Evolutionary conservation across 1,140 invertebrate species (phyloP).

Genomic region (Bombus waltoni): DNA sequence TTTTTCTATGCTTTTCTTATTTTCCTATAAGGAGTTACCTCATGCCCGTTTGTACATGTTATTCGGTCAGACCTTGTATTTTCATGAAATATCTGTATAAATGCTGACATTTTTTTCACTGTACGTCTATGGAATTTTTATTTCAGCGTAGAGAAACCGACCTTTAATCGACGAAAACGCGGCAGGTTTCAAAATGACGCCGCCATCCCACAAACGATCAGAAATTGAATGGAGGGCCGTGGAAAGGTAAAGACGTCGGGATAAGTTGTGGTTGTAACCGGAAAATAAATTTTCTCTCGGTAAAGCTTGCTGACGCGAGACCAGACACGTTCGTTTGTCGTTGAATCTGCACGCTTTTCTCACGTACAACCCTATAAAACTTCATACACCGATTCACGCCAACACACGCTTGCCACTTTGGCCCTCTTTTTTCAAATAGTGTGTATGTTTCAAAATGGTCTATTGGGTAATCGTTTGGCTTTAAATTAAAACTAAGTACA

Average conservation of each 20-base stretch:
- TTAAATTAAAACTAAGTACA: neutral
- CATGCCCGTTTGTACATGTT: too few species aligned
- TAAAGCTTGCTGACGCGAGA: constrained; percentile 26
- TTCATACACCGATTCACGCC: neutral
- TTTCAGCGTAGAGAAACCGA: neutral
- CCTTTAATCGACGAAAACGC: constrained; percentile 12
- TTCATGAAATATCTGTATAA: too few species aligned
- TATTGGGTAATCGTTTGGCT: neutral
- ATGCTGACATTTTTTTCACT: too few species aligned
- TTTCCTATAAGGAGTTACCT: too few species aligned
- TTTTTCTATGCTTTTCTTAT: too few species aligned
- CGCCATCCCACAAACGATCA: constrained; percentile 45
- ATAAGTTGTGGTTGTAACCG: constrained; percentile 56
- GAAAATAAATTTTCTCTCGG: constrained; percentile 61
- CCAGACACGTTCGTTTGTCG: constrained; percentile 37
- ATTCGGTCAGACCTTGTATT: too few species aligned
- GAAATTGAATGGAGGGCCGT: constrained; percentile 56
- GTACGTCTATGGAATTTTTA: neutral
- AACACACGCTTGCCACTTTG: neutral
- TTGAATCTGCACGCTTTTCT: constrained; percentile 12
- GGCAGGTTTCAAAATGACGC: constrained; percentile 8
- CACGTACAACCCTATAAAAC: neutral
- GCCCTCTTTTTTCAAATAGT: neutral
- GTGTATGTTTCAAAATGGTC: neutral
- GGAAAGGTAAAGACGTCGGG: constrained; percentile 20